Evolutionary conservation across 2,113 vertebrate genomes (phyloP).

Genomic region (Etia nguti): DNA sequence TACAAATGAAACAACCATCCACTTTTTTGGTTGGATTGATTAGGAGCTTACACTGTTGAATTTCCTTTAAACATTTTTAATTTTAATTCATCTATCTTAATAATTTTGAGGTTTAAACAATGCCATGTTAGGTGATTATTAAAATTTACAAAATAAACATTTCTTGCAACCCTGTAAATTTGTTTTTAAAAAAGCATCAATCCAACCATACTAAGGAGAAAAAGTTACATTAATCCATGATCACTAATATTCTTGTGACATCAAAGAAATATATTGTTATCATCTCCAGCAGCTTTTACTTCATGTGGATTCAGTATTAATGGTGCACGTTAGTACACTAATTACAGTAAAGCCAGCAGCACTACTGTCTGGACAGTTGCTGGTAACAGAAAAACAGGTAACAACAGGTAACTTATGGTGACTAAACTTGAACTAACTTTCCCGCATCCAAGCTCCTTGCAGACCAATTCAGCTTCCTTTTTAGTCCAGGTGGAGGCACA

Average conservation of each 20-base stretch:
- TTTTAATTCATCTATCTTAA: background rate
- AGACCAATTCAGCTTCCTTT: background rate
- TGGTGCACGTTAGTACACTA: accelerated
- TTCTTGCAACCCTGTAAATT: background rate
- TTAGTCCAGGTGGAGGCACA: accelerated
- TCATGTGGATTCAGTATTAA: background rate
- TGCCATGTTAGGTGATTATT: background rate
- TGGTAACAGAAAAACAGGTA: background rate
- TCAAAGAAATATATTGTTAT: background rate
- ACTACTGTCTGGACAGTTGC: background rate
- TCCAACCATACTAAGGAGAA: background rate
- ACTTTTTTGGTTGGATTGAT: background rate
- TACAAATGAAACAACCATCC: background rate
- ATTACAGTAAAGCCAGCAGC: accelerated
- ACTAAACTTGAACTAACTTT: background rate
- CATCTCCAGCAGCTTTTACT: too few species aligned
- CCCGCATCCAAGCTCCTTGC: constrained; percentile 50
- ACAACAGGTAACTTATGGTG: background rate
- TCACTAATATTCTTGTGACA: background rate
- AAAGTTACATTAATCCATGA: background rate
- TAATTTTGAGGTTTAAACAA: background rate
- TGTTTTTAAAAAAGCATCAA: background rate
- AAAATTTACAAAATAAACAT: background rate
- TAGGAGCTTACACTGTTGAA: background rate
- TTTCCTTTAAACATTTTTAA: background rate